Evolutionary conservation across 2,888 invertebrate species (phyloP), one percentile per base, ranked within the genome.

Genomic region (Yponomeuta evonymella): DNA sequence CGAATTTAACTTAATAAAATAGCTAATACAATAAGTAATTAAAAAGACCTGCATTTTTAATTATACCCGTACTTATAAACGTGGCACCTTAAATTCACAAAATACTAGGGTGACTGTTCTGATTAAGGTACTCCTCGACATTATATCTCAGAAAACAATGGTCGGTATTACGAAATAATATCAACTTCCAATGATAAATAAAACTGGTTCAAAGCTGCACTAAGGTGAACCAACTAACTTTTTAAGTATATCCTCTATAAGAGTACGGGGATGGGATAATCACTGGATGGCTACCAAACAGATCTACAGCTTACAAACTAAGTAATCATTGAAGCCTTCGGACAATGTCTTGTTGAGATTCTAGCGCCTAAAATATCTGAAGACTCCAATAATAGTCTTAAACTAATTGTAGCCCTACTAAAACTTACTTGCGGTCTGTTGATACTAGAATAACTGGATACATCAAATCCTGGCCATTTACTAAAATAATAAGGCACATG

Each of bases 291-390:
- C 51, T 8, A 58, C 51, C 12, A 1, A 58, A 58, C 51, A 15
- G 51, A 58, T 15, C 15, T 58, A 58, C 12, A 2, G 51, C 51
- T 58, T 58, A 58, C 3, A 58, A 58, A 58, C 51, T 15, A 58
- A 69, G 89, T 89, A 89, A 89, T 91, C 90, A 92, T 91, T 90
- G 91, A 87, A 89, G 87, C 77, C 88, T 91, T 91, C 89, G 90
- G 90, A 90, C 85, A 30, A 64, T 80, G 72, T 73, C 5, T 73
- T 70, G 80, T 79, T 88, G 90, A 90, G 90, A 90, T 92, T 90
- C 90, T 82, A 84, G 81, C 90, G 82, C 85, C 86, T 83, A 80
- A 72, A 43, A 72, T 74, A 88, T 90, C 90, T 90, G 89, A 92
- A 91, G 86, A 80, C 86, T 87, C 83, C 91, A 91, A 91, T 90